phyloP scores from a whole-genome alignment of 1,140 invertebrate species.

The Laupala kohalensis region DNA sequence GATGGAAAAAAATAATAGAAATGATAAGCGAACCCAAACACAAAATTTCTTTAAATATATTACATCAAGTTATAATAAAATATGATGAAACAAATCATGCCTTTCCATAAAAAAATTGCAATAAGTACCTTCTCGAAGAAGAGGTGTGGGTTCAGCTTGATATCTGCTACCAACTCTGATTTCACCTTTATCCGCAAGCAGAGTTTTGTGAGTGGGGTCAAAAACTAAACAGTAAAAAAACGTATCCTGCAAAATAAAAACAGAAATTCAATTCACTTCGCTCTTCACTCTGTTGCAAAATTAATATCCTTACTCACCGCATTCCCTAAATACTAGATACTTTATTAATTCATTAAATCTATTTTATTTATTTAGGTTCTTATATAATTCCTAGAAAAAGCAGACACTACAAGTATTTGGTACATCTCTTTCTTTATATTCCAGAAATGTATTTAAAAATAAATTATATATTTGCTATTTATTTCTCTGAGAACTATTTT shows the following conservation, averaged over 20 bases:
- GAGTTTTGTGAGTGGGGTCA: constrained; percentile 95
- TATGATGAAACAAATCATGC: neutral
- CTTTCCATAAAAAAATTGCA: neutral
- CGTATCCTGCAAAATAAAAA: constrained; percentile 58
- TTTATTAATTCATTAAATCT: neutral
- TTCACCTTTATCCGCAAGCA: constrained; percentile 96
- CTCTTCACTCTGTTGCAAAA: too few species aligned
- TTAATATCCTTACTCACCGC: too few species aligned
- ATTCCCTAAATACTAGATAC: neutral
- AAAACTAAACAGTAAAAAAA: constrained; percentile 99
- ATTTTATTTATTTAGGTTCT: neutral
- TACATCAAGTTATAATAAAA: constrained; percentile 2
- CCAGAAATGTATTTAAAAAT: too few species aligned
- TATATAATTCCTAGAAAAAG: too few species aligned
- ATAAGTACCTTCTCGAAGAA: constrained; percentile 49
- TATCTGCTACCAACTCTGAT: constrained; percentile 87
- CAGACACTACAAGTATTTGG: too few species aligned
- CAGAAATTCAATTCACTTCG: constrained; percentile 12
- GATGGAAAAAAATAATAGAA: neutral
- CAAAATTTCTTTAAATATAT: constrained; percentile 7
- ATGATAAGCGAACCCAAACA: neutral
- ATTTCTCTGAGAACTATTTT: too few species aligned
- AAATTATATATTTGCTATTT: too few species aligned
- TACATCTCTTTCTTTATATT: too few species aligned
- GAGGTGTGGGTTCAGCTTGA: constrained; percentile 78